Evolutionary conservation across 2,888 invertebrate genomes (phyloP), one percentile per base, ranked within the genome.

Genomic region (Prostheceraeus crozeri): DNA sequence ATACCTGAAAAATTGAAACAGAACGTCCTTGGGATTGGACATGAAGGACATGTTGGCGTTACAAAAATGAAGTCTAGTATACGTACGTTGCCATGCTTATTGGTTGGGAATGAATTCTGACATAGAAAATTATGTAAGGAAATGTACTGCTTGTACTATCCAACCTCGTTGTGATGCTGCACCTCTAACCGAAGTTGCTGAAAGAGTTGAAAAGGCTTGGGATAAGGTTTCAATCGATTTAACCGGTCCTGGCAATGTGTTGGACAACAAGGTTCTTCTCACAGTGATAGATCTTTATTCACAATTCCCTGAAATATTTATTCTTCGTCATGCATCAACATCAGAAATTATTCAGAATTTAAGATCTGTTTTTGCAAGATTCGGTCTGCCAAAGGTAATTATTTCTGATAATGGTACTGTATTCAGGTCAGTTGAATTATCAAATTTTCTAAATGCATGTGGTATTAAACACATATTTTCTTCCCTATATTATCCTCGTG

Each of bases 201-300:
- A 40, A 40, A 40, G 19, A 16, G 40, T 16, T 16, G 19, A 16
- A n/a, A 40, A 40, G 40, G 16, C 4, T 16, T 40, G 40, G 40
- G 40, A 16, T 40, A 40, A 16, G 14, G 19, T 40, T 16, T 14
- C 40, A 40, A 40, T 40, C 40, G n/a, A 40, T 40, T 23, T 40
- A 23, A 40, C 40, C 16, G 40, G 40, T 16, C 40, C 40, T 16
- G 14, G 16, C 6, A 16, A 40, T 16, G 14, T 40, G n/a, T 40
- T 40, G 40, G n/a, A 40, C 19, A 23, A 23, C 40, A 40, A 40
- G 19, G 40, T 40, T 23, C 40, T 40, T 40, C 40, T 40, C 19
- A 40, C 40, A 16, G 19, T 40, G 19, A 40, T 40, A 40, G 40
- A 40, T 40, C 19, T 40, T 16, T 40, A 40, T n/a, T 40, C 40